Conservation (phyloP, 2,797 vertebrate species). For the Caiman crocodilus region DNA sequence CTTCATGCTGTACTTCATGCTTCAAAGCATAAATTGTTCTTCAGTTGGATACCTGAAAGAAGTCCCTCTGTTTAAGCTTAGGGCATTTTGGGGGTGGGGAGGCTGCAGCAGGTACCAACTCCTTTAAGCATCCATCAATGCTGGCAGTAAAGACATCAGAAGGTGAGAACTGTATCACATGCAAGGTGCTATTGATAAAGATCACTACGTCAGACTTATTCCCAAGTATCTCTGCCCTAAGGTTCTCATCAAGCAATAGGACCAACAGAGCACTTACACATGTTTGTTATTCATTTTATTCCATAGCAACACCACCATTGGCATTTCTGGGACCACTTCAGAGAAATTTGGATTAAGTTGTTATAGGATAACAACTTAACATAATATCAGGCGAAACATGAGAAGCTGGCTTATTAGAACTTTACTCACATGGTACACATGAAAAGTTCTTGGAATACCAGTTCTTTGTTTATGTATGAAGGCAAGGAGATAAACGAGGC, state of each 20-base stretch:
- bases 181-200: conserved; percentile 23
- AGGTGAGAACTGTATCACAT: not conserved
- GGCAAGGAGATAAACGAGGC: not conserved
- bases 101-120: not conserved
- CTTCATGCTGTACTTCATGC: not conserved
- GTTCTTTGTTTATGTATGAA: not conserved
- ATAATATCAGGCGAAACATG: not conserved
- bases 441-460: not conserved
- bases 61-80: not conserved
- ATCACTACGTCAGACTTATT: not conserved
- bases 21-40: not conserved
- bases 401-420: not conserved
- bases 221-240: not conserved
- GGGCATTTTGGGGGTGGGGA: not conserved
- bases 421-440: not conserved
- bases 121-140: not conserved
- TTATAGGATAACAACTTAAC: not conserved
- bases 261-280: not conserved
- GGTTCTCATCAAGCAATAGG: not conserved
- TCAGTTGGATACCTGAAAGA: not conserved
- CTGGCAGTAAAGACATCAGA: not conserved
- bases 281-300: conserved; percentile 12
- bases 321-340: not conserved
- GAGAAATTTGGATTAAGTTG: conserved; percentile 29
- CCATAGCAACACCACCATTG: not conserved